phyloP scores from a whole-genome alignment of 2,888 invertebrate genomes.

The Stenolophus ochropezus region DNA sequence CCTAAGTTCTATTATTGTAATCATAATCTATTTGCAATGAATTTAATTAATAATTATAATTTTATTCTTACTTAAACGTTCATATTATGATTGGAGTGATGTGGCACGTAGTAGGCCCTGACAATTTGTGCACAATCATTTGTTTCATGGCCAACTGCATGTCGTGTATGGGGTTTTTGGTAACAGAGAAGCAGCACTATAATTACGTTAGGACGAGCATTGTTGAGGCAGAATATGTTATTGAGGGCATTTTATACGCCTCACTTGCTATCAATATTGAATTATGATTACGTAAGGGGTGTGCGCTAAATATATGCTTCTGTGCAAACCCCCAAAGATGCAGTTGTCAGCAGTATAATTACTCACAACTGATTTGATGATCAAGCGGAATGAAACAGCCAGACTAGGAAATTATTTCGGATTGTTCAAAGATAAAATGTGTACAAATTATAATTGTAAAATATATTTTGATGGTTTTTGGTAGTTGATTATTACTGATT shows the following conservation, averaged over 20 bases:
- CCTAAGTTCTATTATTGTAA: too few species aligned
- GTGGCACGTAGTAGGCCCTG: background rate
- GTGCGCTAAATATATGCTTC: conserved; percentile 17
- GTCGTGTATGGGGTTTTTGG: conserved; percentile 3
- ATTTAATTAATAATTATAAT: too few species aligned
- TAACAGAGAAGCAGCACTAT: background rate
- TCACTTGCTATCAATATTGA: conserved; percentile 38
- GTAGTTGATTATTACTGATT: too few species aligned
- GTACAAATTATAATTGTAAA: too few species aligned
- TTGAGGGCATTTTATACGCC: conserved; percentile 26
- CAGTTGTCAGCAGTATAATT: background rate
- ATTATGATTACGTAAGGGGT: conserved; percentile 32
- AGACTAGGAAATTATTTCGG: too few species aligned
- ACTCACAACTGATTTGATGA: background rate
- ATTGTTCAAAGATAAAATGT: too few species aligned
- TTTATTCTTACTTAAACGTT: too few species aligned
- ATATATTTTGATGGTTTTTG: too few species aligned
- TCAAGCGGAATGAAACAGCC: too few species aligned
- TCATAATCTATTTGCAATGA: too few species aligned
- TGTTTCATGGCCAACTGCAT: conserved; percentile 24
- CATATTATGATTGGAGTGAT: too few species aligned
- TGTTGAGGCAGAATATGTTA: conserved; percentile 37
- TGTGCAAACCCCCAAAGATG: conserved; percentile 4
- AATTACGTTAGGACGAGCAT: conserved; percentile 22
- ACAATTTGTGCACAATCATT: background rate